Evolutionary conservation across 2,888 invertebrate species (phyloP).

Genomic region (Melitaea athalia): DNA sequence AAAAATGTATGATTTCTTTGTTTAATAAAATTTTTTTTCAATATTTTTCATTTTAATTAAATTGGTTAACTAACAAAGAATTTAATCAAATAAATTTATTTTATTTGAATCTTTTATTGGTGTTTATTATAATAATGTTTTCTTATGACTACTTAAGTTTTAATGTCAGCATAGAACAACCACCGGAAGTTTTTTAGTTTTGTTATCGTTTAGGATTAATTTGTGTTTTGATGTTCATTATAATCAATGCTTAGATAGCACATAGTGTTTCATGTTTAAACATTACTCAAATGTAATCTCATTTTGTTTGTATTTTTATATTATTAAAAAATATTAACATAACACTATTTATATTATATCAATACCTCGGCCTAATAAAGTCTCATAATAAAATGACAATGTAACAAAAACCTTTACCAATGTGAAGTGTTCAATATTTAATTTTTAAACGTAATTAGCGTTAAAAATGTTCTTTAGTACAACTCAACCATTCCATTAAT

Average conservation of each 20-base stretch:
- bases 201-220: slow-evolving; percentile 40
- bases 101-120: slow-evolving; percentile 48
- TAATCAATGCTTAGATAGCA: slow-evolving; percentile 35
- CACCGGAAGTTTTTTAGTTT: slow-evolving; percentile 38
- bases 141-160: slow-evolving; percentile 31
- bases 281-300: slow-evolving; percentile 67
- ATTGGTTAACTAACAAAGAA: slow-evolving; percentile 39
- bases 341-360: slow-evolving; percentile 40
- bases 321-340: slow-evolving; percentile 32
- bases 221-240: slow-evolving; percentile 40
- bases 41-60: slow-evolving; percentile 9
- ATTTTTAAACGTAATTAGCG: slow-evolving; percentile 45
- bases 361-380: slow-evolving; percentile 40
- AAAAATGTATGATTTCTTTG: neutral
- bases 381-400: slow-evolving; percentile 24
- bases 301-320: slow-evolving; percentile 53
- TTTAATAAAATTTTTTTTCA: no score
- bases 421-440: slow-evolving; percentile 65
- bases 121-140: slow-evolving; percentile 30
- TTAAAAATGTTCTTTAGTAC: slow-evolving; percentile 50
- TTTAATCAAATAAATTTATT: slow-evolving; percentile 43
- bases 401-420: slow-evolving; percentile 53
- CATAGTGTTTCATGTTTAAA: slow-evolving; percentile 40
- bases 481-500: slow-evolving; percentile 57
- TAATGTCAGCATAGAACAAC: slow-evolving; percentile 30